These are phyloP conservation scores for Tenthredo livida DNA, from an alignment of 2,888 invertebrate species.

Conservation along the genomic window DNA sequence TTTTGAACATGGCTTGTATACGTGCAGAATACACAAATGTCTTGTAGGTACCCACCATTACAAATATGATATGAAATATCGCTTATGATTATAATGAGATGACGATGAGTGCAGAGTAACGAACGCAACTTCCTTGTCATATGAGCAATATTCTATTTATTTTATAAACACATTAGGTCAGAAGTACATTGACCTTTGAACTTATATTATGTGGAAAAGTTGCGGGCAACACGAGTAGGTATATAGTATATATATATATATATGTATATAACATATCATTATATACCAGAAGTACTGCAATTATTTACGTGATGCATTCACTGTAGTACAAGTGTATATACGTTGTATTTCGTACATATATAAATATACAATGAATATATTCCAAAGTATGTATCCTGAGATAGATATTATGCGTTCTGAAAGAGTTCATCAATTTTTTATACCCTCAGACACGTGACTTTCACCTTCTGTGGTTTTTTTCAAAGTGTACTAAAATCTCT, in stretches of 20 bases:
- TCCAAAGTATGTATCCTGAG: not conserved
- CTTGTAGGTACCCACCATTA: not conserved
- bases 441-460: not conserved
- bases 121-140: conserved; percentile 1
- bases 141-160: conserved; percentile 5
- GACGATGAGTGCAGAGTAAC: not conserved
- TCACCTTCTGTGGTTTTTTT: not conserved
- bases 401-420: not conserved
- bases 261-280: not conserved
- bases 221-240: not conserved
- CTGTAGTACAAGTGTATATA: not conserved
- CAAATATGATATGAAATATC: not conserved
- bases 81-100: not conserved
- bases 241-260: not conserved
- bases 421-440: not conserved
- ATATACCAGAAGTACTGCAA: not conserved
- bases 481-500: not conserved
- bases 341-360: not conserved
- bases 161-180: conserved; percentile 30
- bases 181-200: conserved; percentile 43
- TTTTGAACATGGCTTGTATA: not conserved
- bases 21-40: not conserved
- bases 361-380: not conserved
- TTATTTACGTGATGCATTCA: conserved; percentile 2
- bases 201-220: conserved; percentile 30